Evolutionary conservation across 2,797 vertebrate species (phyloP).

Genomic region (Cryptoprocta ferox): DNA sequence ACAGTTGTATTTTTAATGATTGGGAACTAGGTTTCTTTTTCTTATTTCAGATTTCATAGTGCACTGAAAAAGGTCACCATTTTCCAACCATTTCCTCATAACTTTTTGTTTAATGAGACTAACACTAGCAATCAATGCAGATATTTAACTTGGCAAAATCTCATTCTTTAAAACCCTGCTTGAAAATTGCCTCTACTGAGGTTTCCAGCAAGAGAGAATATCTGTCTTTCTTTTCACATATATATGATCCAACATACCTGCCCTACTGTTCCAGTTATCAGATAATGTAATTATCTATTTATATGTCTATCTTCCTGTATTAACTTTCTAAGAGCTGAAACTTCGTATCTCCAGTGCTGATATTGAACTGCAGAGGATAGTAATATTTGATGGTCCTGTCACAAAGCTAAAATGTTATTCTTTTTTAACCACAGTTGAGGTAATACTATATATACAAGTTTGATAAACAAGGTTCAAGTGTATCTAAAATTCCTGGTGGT

Average conservation of each 20-base stretch:
- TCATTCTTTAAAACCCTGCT: constrained; percentile 34
- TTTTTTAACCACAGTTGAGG: not conserved
- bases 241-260: not conserved
- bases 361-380: not conserved
- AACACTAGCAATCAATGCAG: not conserved
- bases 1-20: constrained; percentile 40
- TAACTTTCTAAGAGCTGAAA: constrained; percentile 26
- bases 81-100: not conserved
- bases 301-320: not conserved
- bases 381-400: constrained; percentile 17
- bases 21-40: constrained; percentile 19
- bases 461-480: not conserved
- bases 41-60: constrained; percentile 43
- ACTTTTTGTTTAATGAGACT: not conserved
- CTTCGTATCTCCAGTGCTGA: not conserved
- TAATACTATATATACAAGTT: not conserved
- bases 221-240: not conserved
- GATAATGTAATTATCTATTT: not conserved
- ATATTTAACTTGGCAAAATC: constrained; percentile 18
- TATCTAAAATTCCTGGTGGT: not conserved
- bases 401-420: constrained; percentile 39
- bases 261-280: not conserved
- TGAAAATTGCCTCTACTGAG: not conserved
- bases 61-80: not conserved
- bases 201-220: not conserved